Conservation (phyloP, 2,113 vertebrate genomes). For the Chaenogobius annularis region DNA sequence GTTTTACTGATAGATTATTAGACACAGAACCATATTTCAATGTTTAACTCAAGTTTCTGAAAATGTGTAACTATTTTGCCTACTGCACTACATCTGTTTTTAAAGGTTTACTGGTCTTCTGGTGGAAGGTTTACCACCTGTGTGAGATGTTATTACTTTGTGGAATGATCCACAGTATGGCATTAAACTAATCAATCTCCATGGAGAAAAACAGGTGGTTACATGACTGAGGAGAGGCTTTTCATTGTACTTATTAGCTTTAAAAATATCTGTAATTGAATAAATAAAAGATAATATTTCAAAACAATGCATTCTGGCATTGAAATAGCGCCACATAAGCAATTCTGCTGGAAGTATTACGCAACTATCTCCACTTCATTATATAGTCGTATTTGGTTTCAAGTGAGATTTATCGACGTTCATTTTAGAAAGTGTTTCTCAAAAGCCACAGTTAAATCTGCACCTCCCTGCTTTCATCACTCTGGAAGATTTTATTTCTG, state of each 20-base stretch:
- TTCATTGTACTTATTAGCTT: no score
- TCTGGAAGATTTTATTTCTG: conserved; percentile 23
- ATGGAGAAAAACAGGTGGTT: no score
- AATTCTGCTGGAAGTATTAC: conserved; percentile 41
- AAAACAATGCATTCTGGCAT: neutral
- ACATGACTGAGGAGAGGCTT: no score
- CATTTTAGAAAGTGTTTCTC: conserved; percentile 16
- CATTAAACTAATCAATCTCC: no score
- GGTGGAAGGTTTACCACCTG: no score
- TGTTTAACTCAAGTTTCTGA: neutral
- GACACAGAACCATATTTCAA: neutral
- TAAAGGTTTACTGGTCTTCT: no score
- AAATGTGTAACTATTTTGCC: no score
- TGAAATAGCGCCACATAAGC: conserved; percentile 11
- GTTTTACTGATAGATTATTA: neutral
- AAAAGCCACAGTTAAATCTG: conserved; percentile 14
- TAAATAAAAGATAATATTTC: no score
- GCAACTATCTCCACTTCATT: conserved; percentile 33
- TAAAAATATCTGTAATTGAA: no score
- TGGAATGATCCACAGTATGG: no score
- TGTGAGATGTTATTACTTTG: no score
- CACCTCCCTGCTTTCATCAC: conserved; percentile 27
- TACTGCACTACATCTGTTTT: no score
- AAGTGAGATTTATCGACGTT: conserved; percentile 7
- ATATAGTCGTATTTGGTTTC: conserved; percentile 7